These are phyloP conservation scores for Heliopora coerulea DNA, from an alignment of 92 coral and sea anemone genomes.

Conservation along the genomic window DNA sequence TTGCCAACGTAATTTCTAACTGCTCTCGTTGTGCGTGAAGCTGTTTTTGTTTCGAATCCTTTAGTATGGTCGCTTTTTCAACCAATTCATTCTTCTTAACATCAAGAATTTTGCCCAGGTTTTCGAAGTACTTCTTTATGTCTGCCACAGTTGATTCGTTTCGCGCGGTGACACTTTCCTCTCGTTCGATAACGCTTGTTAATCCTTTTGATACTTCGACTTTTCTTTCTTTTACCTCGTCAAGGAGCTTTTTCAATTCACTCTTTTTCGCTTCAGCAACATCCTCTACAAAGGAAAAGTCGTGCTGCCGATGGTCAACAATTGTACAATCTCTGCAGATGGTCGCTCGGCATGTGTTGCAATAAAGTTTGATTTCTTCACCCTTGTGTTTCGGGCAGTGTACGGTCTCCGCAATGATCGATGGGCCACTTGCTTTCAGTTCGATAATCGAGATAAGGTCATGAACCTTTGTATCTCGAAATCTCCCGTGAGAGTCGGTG, in stretches of 20 bases:
- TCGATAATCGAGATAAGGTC: slow-evolving; percentile 51
- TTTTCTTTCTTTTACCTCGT: slow-evolving; percentile 35
- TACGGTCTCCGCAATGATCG: slow-evolving; percentile 41
- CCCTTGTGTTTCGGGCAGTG: slow-evolving; percentile 61
- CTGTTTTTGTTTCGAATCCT: slow-evolving; percentile 37
- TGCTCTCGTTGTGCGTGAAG: slow-evolving; percentile 50
- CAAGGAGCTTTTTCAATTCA: slow-evolving; percentile 22
- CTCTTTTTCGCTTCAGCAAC: slow-evolving; percentile 33
- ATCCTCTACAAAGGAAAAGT: slow-evolving; percentile 50
- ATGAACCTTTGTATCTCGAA: slow-evolving; percentile 54
- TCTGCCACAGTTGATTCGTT: slow-evolving; percentile 14
- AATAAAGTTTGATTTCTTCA: slow-evolving; percentile 61
- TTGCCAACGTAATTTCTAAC: slow-evolving; percentile 40
- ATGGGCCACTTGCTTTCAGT: slow-evolving; percentile 39
- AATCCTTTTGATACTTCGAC: slow-evolving; percentile 9
- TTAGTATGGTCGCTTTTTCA: slow-evolving; percentile 3
- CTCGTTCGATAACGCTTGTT: slow-evolving; percentile 10
- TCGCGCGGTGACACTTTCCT: slow-evolving; percentile 26
- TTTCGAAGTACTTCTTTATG: slow-evolving; percentile 21
- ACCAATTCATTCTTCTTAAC: slow-evolving; percentile 15
- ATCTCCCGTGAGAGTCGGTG: slow-evolving; percentile 47
- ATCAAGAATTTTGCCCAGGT: neutral
- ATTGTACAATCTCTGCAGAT: slow-evolving; percentile 78
- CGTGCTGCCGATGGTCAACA: slow-evolving; percentile 69
- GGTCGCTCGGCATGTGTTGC: slow-evolving; percentile 66